Conservation (phyloP, 2,113 vertebrate genomes). For the Dipodomys merriami region DNA sequence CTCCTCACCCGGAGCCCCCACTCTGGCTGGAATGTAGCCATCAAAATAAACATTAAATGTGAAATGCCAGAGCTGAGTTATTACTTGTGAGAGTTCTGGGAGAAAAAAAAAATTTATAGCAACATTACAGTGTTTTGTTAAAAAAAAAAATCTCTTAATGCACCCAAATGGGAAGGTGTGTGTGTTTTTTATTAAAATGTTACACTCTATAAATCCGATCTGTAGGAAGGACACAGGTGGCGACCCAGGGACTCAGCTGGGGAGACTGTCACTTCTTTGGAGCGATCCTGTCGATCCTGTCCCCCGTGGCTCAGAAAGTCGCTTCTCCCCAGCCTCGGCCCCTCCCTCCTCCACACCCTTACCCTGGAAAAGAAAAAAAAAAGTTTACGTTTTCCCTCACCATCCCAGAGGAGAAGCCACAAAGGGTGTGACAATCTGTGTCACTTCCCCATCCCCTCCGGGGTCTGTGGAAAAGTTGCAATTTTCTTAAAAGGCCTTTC, state of each 20-base stretch:
- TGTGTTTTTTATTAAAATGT: constrained; percentile 92
- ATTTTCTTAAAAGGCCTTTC: constrained; percentile 76
- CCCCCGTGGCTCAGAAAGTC: constrained; percentile 60
- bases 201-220: constrained; percentile 90
- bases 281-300: constrained; percentile 30
- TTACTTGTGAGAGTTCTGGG: constrained; percentile 90
- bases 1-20: constrained; percentile 57
- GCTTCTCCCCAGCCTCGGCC: background rate
- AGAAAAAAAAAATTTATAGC: constrained; percentile 87
- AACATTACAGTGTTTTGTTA: constrained; percentile 89
- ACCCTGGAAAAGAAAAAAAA: background rate
- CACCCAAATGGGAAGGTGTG: constrained; percentile 88
- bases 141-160: constrained; percentile 89
- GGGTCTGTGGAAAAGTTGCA: constrained; percentile 63
- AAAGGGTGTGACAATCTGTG: constrained; percentile 29
- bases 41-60: constrained; percentile 91
- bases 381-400: background rate
- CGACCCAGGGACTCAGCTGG: constrained; percentile 83
- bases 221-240: constrained; percentile 90
- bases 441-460: constrained; percentile 53
- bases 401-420: constrained; percentile 7
- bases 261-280: constrained; percentile 83
- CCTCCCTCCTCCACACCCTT: background rate
- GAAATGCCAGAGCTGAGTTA: constrained; percentile 88
- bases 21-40: constrained; percentile 86